A percentile compares a stretch with the other conserved stretches of the same genome.
These are phyloP conservation scores for Lycodopsis pacificus DNA, from an alignment of 2,797 vertebrate genomes.

Conservation along the genomic window DNA sequence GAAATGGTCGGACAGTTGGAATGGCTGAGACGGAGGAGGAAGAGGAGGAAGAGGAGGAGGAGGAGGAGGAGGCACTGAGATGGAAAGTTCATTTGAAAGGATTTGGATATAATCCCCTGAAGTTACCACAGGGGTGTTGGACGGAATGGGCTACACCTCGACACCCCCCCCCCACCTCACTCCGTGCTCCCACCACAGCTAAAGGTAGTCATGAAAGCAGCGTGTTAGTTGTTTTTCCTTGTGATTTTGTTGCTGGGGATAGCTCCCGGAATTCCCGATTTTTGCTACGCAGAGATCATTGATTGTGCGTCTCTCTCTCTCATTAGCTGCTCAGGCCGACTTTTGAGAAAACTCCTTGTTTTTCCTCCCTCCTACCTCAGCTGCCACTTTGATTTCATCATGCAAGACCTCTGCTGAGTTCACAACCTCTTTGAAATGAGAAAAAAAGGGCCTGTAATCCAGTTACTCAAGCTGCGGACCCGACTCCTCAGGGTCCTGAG, in stretches of 20 bases:
- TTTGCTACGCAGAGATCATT: slow-evolving; percentile 58
- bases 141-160: slow-evolving; percentile 71
- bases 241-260: background rate
- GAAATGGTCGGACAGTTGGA: slow-evolving; percentile 86
- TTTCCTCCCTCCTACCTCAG: slow-evolving; percentile 83
- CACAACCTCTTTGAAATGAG: slow-evolving; percentile 96
- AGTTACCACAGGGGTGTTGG: slow-evolving; percentile 82
- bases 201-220: slow-evolving; percentile 39
- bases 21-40: slow-evolving; percentile 79
- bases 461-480: slow-evolving; percentile 88
- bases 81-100: slow-evolving; percentile 86
- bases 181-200: slow-evolving; percentile 37
- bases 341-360: slow-evolving; percentile 84
- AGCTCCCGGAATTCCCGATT: background rate
- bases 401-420: slow-evolving; percentile 94
- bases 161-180: slow-evolving; percentile 53
- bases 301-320: slow-evolving; percentile 70
- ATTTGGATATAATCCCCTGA: slow-evolving; percentile 85
- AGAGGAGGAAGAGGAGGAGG: slow-evolving; percentile 74
- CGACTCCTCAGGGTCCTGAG: slow-evolving; percentile 86
- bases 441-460: slow-evolving; percentile 95
- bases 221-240: slow-evolving; percentile 25
- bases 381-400: slow-evolving; percentile 99
- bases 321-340: slow-evolving; percentile 74
- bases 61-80: slow-evolving; percentile 78